These are phyloP conservation scores for Halocynthia aurantium DNA, from an alignment of 23 tunicate species.

Conservation along the genomic window DNA sequence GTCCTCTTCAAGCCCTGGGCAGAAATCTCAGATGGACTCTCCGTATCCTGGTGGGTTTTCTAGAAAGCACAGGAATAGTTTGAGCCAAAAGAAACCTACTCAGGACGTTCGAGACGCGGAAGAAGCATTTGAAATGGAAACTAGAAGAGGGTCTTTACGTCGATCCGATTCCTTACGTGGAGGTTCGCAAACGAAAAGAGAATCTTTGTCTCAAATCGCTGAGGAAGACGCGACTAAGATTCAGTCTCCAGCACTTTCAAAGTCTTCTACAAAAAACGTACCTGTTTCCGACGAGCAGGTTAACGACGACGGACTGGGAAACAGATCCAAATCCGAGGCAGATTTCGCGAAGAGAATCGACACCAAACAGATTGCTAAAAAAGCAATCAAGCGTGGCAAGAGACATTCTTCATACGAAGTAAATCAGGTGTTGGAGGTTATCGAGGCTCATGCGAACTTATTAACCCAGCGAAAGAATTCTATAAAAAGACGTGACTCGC, in stretches of 20 bases:
- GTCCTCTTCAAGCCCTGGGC: conserved; percentile 5
- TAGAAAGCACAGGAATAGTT: too few species aligned
- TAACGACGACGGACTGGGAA: neutral
- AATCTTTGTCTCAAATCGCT: neutral
- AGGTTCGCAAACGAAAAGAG: neutral
- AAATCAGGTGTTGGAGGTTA: neutral
- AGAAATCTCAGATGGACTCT: neutral
- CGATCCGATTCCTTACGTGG: neutral
- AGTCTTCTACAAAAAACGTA: too few species aligned
- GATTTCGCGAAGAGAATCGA: neutral
- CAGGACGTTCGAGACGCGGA: conserved; percentile 44
- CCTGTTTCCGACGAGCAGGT: too few species aligned
- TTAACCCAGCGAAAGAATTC: neutral
- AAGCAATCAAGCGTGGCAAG: neutral
- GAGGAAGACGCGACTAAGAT: neutral
- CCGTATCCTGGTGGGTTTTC: conserved; percentile 5
- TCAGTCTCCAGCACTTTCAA: too few species aligned
- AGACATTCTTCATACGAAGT: neutral
- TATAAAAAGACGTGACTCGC: neutral
- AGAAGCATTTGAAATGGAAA: conserved; percentile 91
- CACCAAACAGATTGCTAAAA: neutral
- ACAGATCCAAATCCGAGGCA: neutral
- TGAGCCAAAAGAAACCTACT: too few species aligned
- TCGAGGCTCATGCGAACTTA: conserved; percentile 6
- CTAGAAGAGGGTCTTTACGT: conserved; percentile 41